phyloP scores from a whole-genome alignment of 2,797 vertebrate genomes.

The Kryptopterus vitreolus region DNA sequence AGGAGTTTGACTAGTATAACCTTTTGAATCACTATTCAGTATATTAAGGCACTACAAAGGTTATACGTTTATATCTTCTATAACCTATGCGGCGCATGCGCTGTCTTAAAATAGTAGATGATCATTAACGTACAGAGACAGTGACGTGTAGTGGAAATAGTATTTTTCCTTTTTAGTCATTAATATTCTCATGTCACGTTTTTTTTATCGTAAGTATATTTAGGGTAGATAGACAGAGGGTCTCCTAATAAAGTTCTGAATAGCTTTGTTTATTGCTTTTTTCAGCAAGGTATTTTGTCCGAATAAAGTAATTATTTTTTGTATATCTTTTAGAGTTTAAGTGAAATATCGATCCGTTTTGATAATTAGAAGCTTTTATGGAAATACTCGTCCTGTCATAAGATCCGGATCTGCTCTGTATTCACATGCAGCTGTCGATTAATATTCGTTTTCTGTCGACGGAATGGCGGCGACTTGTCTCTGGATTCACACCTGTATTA shows the following conservation, averaged over 20 bases:
- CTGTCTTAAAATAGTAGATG: background rate
- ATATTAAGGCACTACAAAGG: background rate
- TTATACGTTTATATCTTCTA: background rate
- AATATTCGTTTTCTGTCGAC: background rate
- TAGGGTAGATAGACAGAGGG: background rate
- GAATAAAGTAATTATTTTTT: background rate
- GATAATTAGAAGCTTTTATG: background rate
- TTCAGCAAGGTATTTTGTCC: background rate
- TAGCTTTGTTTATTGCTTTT: background rate
- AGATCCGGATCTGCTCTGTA: background rate
- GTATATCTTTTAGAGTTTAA: background rate
- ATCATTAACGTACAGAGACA: background rate
- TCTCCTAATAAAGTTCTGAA: background rate
- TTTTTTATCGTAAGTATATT: background rate
- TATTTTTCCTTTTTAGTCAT: too few relatives aligned
- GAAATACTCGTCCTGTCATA: background rate
- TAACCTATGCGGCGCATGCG: background rate
- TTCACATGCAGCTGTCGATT: background rate
- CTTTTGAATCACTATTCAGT: too few relatives aligned
- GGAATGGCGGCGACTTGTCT: background rate
- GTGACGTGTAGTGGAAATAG: too few relatives aligned
- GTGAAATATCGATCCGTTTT: background rate
- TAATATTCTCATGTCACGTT: background rate
- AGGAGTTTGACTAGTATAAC: background rate
- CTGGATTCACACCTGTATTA: background rate